Base-by-base conservation (phyloP, 2,113 vertebrate species). In the Syngnathus floridae region DNA sequence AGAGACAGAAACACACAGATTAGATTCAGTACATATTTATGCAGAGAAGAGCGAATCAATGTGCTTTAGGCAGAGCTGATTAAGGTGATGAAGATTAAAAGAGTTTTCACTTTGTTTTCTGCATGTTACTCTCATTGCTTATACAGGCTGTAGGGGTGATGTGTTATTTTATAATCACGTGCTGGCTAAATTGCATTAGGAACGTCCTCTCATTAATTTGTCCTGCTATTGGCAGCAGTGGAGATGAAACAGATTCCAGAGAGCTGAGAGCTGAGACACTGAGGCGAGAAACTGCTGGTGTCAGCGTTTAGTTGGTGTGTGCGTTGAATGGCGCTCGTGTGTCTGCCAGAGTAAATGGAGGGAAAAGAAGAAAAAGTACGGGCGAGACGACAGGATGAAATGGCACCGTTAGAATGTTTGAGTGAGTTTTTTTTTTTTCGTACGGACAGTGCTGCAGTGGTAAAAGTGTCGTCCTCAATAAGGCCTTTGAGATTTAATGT, bases 131-230 rank as follows among this genome's bases (percentile, higher is more conserved):
- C 74, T 78, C 66, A 51, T 67, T 77, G 75, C 78, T 73, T 77
- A 31, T 37, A 72, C 81, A 78, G 71, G 74, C 69, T 61, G 60
- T 35, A 55, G 77, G 26, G 77, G 70, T 88, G 79, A 89, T 74
- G 79, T 86, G 86, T 84, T 83, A 74, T 78, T 80, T 81, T 84
- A 80, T 84, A 87, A 86, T 88, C 80, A 79, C 73, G 64, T 8
- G 71, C 73, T 26, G 74, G 82, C 73, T 87, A 82, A 88, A 89
- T 87, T 83, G 86, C 84, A 86, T 85, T 80, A 88, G 82, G 86
- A 88, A 83, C 82, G 79, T 81, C 82, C 82, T 82, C 82, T 86
- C 82, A 88, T 89, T 91, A 90, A 90, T 90, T 90, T 89, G 85
- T 81, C 64, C 77, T 26, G 81, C 84, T 90, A 87, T 87, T 88